Conservation (phyloP, 2,888 invertebrate genomes). For the Apamea crenata region DNA sequence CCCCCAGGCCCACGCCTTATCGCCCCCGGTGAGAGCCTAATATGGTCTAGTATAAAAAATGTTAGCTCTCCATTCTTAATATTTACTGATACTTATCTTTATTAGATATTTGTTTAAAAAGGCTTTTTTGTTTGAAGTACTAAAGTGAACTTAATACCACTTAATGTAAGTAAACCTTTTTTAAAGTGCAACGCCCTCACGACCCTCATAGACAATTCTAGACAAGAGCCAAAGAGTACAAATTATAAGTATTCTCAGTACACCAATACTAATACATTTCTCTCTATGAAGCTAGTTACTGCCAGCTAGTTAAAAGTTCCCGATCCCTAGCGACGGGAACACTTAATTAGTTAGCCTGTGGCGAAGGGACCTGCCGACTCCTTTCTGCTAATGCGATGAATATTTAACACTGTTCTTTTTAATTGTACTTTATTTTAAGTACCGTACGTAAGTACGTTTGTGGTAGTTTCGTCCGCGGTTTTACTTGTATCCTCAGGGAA, state of each 20-base stretch:
- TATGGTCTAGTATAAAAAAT: not conserved
- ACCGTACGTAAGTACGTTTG: not conserved
- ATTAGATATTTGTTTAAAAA: not conserved
- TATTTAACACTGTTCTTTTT: slow-evolving; percentile 49
- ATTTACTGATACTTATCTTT: not conserved
- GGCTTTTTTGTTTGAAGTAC: not conserved
- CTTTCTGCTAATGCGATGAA: slow-evolving; percentile 39
- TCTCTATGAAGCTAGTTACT: slow-evolving; percentile 66
- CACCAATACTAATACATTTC: slow-evolving; percentile 31
- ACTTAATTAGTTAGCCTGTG: slow-evolving; percentile 72
- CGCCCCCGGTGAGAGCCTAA: too few species aligned
- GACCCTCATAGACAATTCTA: not conserved
- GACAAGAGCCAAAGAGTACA: slow-evolving; percentile 18
- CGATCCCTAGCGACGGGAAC: slow-evolving; percentile 58
- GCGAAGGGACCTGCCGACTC: slow-evolving; percentile 24
- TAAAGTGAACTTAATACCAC: not conserved
- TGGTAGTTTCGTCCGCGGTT: not conserved
- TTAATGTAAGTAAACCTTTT: not conserved
- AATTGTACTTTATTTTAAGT: slow-evolving; percentile 29
- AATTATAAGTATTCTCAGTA: slow-evolving; percentile 32
- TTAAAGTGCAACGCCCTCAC: not conserved
- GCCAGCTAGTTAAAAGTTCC: slow-evolving; percentile 73
- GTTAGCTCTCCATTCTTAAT: not conserved
- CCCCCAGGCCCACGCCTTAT: too few species aligned
- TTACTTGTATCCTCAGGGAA: not conserved